phyloP scores from a whole-genome alignment of 2,113 vertebrate species.

The Hemiprocne comata region DNA sequence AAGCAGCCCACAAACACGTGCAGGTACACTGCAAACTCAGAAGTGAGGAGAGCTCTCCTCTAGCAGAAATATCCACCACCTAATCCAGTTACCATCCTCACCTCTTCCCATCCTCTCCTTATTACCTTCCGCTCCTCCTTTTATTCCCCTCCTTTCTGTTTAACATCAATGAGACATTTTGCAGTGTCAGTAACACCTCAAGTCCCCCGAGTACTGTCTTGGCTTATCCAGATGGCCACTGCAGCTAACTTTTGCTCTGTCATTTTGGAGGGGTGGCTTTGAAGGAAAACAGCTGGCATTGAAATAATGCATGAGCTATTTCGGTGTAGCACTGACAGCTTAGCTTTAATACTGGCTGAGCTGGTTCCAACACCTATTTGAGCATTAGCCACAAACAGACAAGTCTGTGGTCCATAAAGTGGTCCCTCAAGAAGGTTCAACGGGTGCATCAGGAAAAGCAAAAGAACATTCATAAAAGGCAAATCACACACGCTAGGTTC shows the following conservation, averaged over 20 bases:
- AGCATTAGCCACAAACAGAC: neutral
- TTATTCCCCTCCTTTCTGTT: neutral
- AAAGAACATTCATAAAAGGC: neutral
- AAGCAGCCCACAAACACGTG: neutral
- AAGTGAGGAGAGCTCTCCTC: neutral
- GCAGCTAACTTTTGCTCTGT: neutral
- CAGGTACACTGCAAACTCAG: neutral
- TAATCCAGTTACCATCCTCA: neutral
- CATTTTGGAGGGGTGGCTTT: neutral
- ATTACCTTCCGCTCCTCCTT: neutral
- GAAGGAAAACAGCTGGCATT: neutral
- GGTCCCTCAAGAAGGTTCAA: neutral
- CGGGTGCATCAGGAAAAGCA: neutral
- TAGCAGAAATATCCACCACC: neutral
- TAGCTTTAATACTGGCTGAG: neutral
- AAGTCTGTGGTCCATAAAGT: neutral
- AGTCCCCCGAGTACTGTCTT: neutral
- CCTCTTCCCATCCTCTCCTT: neutral
- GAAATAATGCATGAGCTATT: neutral
- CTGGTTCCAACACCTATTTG: neutral
- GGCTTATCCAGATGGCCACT: neutral
- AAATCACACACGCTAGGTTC: neutral
- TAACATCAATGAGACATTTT: neutral
- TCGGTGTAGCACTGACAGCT: neutral
- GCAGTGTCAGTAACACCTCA: neutral